Base-by-base conservation (phyloP, 2,888 invertebrate genomes). In the Eristalinus aeneus region DNA sequence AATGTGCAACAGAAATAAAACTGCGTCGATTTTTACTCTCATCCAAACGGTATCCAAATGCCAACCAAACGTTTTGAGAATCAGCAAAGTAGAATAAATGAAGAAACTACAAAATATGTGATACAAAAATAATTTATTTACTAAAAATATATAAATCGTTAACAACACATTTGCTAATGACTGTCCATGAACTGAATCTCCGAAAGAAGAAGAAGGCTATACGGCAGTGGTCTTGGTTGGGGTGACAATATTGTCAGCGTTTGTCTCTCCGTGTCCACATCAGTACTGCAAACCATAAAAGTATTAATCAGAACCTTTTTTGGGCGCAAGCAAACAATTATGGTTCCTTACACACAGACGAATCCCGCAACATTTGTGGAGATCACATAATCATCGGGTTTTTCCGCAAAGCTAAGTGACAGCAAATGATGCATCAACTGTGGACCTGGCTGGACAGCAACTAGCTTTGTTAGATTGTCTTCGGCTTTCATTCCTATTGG, bases 131-230 rank as follows among this genome's bases (percentile, higher is more conserved):
- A 53, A 12, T 16, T 10, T 11, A 23, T 56, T 56, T 56, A 56
- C 22, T 22, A 2, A 22, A 56, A 23, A 54, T 11, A 56, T 12
- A 56, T 2, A n/a, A 56, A 56, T 10, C 22, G 22, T 32, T 10
- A 36, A 65, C 5, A 46, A 46, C 3, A 46, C 16, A 8, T 46
- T 16, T 16, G 16, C 16, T 8, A 97, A 92, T 97, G 97, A 90
- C 96, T 96, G 92, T 99, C 99, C 97, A 98, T 97, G 92, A 98
- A 99, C 91, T 98, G 98, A 87, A 98, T 93, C 88, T 99, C 98
- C 0, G 98, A 98, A 31, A 98, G 93, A 60, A 99, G 93, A 39
- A 99, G 93, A 65, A 98, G 94, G 4, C 96, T 96, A 92, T 97
- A 96, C 27, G 98, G 98, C 61, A 99, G 93, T 0, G 98, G 99